These are phyloP conservation scores for Cottoperca gobio DNA, from an alignment of 2,797 vertebrate genomes.

Conservation along the genomic window DNA sequence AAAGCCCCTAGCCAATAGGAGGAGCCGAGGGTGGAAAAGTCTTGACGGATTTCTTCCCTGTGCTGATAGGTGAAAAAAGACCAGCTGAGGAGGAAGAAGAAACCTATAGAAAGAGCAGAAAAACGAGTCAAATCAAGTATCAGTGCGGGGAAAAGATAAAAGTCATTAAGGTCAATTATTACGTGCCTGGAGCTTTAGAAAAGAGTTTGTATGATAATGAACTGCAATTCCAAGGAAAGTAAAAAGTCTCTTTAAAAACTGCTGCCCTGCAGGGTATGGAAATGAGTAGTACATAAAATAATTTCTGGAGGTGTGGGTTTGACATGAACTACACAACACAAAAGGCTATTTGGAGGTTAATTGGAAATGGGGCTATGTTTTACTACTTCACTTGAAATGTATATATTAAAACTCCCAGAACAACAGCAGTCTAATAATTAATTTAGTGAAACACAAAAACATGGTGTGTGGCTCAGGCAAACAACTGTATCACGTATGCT, in stretches of 20 bases:
- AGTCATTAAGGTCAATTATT: constrained; percentile 61
- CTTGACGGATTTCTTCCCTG: constrained; percentile 70
- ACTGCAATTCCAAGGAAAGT: constrained; percentile 53
- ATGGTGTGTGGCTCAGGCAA: neutral
- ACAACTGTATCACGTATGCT: neutral
- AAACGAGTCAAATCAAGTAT: constrained; percentile 41
- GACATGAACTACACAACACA: constrained; percentile 51
- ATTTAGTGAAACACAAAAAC: neutral
- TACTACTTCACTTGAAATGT: neutral
- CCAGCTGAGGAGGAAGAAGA: constrained; percentile 87
- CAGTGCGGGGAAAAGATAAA: constrained; percentile 20
- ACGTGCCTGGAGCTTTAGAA: constrained; percentile 50
- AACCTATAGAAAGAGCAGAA: constrained; percentile 73
- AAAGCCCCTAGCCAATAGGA: constrained; percentile 82
- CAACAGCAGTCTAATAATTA: constrained; percentile 1
- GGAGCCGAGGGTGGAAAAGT: constrained; percentile 76
- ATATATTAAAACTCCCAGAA: constrained; percentile 11
- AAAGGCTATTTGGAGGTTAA: constrained; percentile 56
- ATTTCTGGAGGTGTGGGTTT: constrained; percentile 39
- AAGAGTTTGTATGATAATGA: constrained; percentile 69
- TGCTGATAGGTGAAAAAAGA: constrained; percentile 84
- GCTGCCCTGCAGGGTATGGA: constrained; percentile 54
- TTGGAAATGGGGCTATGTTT: constrained; percentile 15
- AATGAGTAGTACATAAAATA: constrained; percentile 58
- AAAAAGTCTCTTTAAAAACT: constrained; percentile 54